Evolutionary conservation across 2,888 invertebrate species (phyloP).

Genomic region (Drosophila gaucha): DNA sequence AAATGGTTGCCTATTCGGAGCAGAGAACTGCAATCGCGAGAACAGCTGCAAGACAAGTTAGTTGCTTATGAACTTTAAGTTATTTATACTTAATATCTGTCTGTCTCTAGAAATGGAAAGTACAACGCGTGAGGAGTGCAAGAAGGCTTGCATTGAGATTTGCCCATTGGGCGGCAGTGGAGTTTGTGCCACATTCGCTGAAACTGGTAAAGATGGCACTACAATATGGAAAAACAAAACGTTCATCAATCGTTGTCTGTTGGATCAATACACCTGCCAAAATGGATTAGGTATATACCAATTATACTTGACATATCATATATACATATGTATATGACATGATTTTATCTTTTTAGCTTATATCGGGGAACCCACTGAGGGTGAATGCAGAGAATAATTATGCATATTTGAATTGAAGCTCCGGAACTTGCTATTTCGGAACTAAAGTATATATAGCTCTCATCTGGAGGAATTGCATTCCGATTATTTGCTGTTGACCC

Average conservation of each 20-base stretch:
- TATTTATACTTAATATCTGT: no score
- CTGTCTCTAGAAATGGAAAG: constrained; percentile 24
- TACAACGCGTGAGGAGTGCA: constrained; percentile 23
- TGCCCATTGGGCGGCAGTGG: constrained; percentile 23
- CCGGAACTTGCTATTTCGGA: no score
- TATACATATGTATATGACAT: neutral
- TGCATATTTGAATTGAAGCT: neutral
- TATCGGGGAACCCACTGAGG: constrained; percentile 11
- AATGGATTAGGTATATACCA: constrained; percentile 9
- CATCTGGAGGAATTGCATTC: constrained; percentile 3
- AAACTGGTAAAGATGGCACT: constrained; percentile 7
- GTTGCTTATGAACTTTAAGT: neutral
- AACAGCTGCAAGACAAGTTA: constrained; percentile 45
- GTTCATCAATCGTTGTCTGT: constrained; percentile 31
- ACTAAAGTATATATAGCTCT: neutral
- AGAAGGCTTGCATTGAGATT: constrained; percentile 6
- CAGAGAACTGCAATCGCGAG: constrained; percentile 40
- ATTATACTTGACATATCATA: no score
- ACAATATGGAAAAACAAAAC: neutral
- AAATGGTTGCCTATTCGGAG: constrained; percentile 45
- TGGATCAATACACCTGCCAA: constrained; percentile 29
- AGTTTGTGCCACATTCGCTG: constrained; percentile 39
- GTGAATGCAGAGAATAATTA: constrained; percentile 11
- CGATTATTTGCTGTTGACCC: neutral
- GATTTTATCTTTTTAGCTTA: constrained; percentile 30